Base-by-base conservation (phyloP, 2,888 invertebrate species). In the Trachelus iudaicus region DNA sequence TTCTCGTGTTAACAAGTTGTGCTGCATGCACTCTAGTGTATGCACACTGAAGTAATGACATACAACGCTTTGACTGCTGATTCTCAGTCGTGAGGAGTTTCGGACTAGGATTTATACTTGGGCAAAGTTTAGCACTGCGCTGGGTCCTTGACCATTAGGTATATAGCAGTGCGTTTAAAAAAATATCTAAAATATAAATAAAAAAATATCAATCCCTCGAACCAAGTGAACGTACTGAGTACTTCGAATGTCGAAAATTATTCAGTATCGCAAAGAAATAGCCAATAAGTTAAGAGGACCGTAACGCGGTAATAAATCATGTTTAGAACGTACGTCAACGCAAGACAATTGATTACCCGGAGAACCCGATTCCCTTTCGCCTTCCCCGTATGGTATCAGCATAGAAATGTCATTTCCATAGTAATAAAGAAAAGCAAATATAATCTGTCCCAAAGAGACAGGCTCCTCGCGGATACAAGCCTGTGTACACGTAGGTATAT, bases 1-100 rank as follows among this genome's bases (percentile, higher is more conserved):
- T 35, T 76, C 76, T 80, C 30, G 71, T 79, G 77, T 80, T 79
- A 80, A 81, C 82, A 80, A 81, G 77, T 81, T 75, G 76, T 75
- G 69, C 77, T 77, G 35, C 37, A 56, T 73, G 40, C 74, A 34
- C 69, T 56, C 23, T 9, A 56, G 23, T 56, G 56, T 23, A 56
- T 56, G 23, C 56, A 40, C 40, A 56, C 56, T 56, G 9, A 6
- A 56, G 56, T 56, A 56, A 56, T 56, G 56, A 23, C 56, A 56
- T 56, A 56, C 56, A 56, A 56, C 23, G 56, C 56, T 56, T 56
- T 56, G 56, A 56, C 56, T 56, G 56, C 56, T 23, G 56, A 56
- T 56, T 56, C 23, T 56, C 9, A 23, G 56, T 56, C 56, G 23
- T 56, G 23, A 56, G 23, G 9, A 56, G 56, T 56, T 56, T 56